Base-by-base conservation (phyloP, 2,797 vertebrate genomes). In the Oceanodroma leucorhoa region DNA sequence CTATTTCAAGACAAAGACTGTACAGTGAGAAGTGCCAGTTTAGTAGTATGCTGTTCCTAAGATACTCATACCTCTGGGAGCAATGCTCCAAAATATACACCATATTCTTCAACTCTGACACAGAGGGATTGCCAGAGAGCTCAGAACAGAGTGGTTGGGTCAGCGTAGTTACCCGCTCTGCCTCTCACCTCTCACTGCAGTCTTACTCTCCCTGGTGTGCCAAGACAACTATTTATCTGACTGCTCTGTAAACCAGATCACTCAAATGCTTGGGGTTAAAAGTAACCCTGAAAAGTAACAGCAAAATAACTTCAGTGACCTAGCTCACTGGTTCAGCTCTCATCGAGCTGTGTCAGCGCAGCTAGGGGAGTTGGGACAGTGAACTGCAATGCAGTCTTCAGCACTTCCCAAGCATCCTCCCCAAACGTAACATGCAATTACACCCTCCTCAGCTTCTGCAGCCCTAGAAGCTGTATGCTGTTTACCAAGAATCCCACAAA, bases 381-480 rank as follows among this genome's bases (percentile, higher is more conserved):
- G 34, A 94, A 12, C 92, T 95, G 89, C 89, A 96, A 69, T 87
- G 89, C 94, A 95, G 94, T 65, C 62, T 79, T 93, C 80, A 69
- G 90, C 58, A 43, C 21, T 93, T 89, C 69, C 73, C 77, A 69
- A 93, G 83, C 70, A 79, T 50, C 78, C 50, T 87, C 62, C 84
- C 72, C 77, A 84, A 82, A 72, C 0, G 0, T 11, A 72, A 50
- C 21, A 3, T 2, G 14, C 30, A 76, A 58, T 43, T 57, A 65
- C 58, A 76, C 17, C 34, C 27, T 75, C 32, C 79, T 69, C 58
- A 75, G 66, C 21, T 83, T 57, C 86, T 36, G 58, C 81, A 79
- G 58, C 58, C 73, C 30, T 20, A 34, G 32, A 29, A 81, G 36
- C 53, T 50, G 9, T 29, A 22, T 10, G 7, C 9, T 11, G 89